phyloP scores from a whole-genome alignment of 2,113 vertebrate species.

The Protobothrops flavoviridis region DNA sequence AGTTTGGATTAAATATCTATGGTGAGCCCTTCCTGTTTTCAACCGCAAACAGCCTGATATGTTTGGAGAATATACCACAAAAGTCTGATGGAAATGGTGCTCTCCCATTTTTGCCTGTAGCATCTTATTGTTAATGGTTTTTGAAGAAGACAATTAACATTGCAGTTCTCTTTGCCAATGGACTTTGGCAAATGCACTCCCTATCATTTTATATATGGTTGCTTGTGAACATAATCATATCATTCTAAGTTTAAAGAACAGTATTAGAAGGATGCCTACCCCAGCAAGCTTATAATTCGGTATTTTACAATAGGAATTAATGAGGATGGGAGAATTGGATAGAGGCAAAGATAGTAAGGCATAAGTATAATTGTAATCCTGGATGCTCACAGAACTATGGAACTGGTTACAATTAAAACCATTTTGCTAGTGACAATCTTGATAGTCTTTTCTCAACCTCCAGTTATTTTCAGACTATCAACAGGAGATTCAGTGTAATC shows the following conservation, averaged over 20 bases:
- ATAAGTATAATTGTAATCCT: background rate
- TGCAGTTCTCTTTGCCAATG: background rate
- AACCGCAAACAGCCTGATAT: background rate
- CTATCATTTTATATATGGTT: conserved; percentile 8
- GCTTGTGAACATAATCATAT: background rate
- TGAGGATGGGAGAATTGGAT: too few species aligned
- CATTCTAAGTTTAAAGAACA: background rate
- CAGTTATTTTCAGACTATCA: background rate
- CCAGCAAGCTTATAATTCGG: background rate
- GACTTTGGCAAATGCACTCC: background rate
- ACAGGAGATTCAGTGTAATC: background rate
- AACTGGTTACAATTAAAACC: background rate
- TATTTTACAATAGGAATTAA: background rate
- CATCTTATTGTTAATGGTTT: background rate
- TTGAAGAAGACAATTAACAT: background rate
- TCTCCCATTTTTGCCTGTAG: background rate
- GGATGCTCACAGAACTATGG: background rate
- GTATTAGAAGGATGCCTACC: background rate
- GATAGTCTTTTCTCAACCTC: background rate
- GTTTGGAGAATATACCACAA: background rate
- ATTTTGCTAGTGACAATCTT: background rate
- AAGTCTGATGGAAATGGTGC: background rate
- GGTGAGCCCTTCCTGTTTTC: background rate
- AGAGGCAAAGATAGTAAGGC: background rate
- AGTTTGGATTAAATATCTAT: background rate